Evolutionary conservation across 2,113 vertebrate species (phyloP), one percentile per base, ranked within the genome.

Genomic region (Tychaedon coryphoeus): DNA sequence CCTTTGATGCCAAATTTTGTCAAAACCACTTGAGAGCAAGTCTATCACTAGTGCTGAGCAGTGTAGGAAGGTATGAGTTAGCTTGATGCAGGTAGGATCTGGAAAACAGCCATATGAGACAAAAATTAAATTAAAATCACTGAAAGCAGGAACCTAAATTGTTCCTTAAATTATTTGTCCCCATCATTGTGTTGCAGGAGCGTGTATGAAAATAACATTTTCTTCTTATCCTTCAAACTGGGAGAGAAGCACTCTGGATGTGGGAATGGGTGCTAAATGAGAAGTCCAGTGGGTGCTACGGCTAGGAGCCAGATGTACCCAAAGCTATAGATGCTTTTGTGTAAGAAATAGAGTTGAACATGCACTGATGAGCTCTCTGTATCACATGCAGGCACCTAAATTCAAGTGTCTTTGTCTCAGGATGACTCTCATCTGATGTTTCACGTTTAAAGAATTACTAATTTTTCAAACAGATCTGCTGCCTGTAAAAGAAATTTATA

Each of bases 201-300:
- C 3, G 1, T 19, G 7, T 34, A 23, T 65, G 19, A 50, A 69
- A 45, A 9, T 36, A 69, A 24, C 1, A 2, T 87, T 94, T 84
- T 75, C 12, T 67, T 86, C 83, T 82, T 47, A 13, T 51, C 14
- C 15, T 5, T 70, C 23, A 48, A 53, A 53, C 12, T 87, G 48
- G 12, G 22, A 86, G 45, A 69, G 94, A 22, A 76, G 14, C 20
- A 26, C 26, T 88, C 45, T 22, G 50, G 36, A 19, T 3, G 0
- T 47, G 43, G 19, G 9, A 48, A 26, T 54, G 8, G 18, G 16
- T 15, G 19, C 26, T 66, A 10, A 73, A 20, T 42, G 40, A 43
- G n/a, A 81, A 85, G 31, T 31, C 7, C 22, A 78, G 48, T 0
- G 0, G 17, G 31, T 50, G 38, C 12, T 12, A 2, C 0, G 0